A percentile compares a stretch with the other conserved stretches of the same genome.
phyloP scores from a whole-genome alignment of 2,888 invertebrate species.

The Kryphioiulus occultus region DNA sequence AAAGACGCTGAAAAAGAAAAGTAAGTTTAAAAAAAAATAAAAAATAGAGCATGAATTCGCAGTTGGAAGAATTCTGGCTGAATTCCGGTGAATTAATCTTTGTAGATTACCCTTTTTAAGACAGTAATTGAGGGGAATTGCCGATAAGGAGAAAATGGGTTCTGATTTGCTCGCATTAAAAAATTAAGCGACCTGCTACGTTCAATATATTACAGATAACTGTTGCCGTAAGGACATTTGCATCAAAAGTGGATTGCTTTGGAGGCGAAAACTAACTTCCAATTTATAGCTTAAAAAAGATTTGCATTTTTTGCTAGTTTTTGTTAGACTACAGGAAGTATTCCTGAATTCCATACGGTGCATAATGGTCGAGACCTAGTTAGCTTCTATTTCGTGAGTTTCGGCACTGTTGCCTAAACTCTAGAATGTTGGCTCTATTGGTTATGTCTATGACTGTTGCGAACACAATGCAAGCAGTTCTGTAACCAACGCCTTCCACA shows the following conservation, averaged over 20 bases:
- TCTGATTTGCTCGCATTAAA: not conserved
- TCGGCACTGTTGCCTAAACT: too few species aligned
- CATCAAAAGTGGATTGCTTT: not conserved
- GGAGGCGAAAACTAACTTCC: too few species aligned
- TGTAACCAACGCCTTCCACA: not conserved
- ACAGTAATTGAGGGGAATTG: not conserved
- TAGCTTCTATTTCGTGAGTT: too few species aligned
- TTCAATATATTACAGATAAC: not conserved
- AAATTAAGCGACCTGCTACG: not conserved
- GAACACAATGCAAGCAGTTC: not conserved
- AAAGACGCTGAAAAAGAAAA: conserved; percentile 59
- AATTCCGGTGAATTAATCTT: not conserved
- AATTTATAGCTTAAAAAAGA: too few species aligned
- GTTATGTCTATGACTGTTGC: not conserved
- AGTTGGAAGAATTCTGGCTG: not conserved
- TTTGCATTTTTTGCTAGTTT: not conserved
- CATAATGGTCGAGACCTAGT: too few species aligned
- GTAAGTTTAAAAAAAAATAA: conserved; percentile 56
- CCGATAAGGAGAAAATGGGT: not conserved
- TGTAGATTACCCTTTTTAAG: not conserved
- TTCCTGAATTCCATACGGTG: not conserved
- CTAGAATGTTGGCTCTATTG: too few species aligned
- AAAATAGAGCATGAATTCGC: not conserved
- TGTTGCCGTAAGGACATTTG: not conserved
- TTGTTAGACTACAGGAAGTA: not conserved